Conservation (phyloP, 37 sponge, comb jelly and placozoan species). For the Aplysina aerophoba region DNA sequence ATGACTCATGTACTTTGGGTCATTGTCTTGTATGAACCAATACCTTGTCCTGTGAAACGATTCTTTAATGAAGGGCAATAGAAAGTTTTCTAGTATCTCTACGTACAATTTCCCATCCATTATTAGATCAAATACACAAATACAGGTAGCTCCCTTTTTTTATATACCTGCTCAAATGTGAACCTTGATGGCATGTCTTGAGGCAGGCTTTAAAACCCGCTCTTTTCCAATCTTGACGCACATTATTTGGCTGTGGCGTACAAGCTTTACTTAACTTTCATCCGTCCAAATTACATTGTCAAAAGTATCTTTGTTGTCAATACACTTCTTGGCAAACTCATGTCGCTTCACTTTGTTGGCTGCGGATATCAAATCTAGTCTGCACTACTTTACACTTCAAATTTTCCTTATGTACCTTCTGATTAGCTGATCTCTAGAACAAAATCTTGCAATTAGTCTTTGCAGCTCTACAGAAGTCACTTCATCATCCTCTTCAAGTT, state of each 20-base stretch:
- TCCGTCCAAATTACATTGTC: neutral
- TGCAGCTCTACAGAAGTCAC: neutral
- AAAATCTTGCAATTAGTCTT: neutral
- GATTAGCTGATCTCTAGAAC: neutral
- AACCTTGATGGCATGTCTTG: neutral
- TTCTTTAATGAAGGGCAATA: neutral
- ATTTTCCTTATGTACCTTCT: neutral
- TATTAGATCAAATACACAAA: neutral
- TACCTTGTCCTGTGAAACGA: too few relatives aligned
- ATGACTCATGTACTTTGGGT: neutral
- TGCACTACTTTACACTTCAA: neutral
- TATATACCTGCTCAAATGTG: neutral
- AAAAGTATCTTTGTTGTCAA: neutral
- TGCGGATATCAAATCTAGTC: neutral
- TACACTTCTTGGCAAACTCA: neutral
- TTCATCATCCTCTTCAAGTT: constrained; percentile 8
- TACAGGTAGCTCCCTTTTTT: neutral
- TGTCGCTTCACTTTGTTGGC: neutral
- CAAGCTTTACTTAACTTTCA: neutral
- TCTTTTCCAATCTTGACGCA: neutral
- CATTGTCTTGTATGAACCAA: neutral
- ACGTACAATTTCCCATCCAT: neutral
- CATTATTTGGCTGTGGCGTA: neutral
- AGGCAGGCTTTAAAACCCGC: neutral
- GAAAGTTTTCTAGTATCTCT: neutral